A percentile compares a stretch with the other conserved stretches of the same genome.
These are phyloP conservation scores for Stigmatopora argus DNA, from an alignment of 2,113 vertebrate genomes.

Conservation along the genomic window DNA sequence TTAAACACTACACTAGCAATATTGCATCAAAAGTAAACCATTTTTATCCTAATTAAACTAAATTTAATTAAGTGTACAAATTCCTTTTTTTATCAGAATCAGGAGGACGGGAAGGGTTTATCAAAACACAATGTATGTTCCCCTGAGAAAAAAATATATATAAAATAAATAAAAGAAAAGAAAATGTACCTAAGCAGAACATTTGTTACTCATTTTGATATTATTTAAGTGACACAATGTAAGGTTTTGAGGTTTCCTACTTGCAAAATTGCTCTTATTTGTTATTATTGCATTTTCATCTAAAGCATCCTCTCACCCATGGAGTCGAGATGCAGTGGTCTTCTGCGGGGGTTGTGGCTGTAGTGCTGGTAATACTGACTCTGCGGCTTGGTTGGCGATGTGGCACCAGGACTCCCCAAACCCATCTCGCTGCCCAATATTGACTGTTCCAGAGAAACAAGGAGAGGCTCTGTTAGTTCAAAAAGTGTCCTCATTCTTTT, in stretches of 20 bases:
- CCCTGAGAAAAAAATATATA: too few species aligned
- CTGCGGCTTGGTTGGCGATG: slow-evolving; percentile 86
- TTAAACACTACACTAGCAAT: too few species aligned
- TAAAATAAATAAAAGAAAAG: background rate
- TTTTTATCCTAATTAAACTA: too few species aligned
- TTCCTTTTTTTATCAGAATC: too few species aligned
- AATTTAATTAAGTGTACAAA: too few species aligned
- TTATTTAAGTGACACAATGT: background rate
- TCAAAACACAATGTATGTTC: too few species aligned
- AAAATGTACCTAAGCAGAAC: background rate
- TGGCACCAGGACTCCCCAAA: slow-evolving; percentile 85
- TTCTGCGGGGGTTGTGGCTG: slow-evolving; percentile 84
- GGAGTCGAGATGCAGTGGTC: slow-evolving; percentile 81
- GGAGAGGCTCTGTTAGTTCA: slow-evolving; percentile 6
- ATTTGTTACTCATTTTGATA: background rate
- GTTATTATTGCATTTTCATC: background rate
- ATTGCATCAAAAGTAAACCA: too few species aligned
- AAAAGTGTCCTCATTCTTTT: background rate
- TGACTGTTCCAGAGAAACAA: slow-evolving; percentile 35
- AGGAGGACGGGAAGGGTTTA: too few species aligned
- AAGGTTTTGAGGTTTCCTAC: background rate
- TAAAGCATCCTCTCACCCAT: slow-evolving; percentile 75
- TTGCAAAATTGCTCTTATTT: background rate
- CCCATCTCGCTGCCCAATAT: slow-evolving; percentile 85
- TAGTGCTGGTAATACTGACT: slow-evolving; percentile 93